phyloP scores from a whole-genome alignment of 2,797 vertebrate genomes.

The Lagodon rhomboides region DNA sequence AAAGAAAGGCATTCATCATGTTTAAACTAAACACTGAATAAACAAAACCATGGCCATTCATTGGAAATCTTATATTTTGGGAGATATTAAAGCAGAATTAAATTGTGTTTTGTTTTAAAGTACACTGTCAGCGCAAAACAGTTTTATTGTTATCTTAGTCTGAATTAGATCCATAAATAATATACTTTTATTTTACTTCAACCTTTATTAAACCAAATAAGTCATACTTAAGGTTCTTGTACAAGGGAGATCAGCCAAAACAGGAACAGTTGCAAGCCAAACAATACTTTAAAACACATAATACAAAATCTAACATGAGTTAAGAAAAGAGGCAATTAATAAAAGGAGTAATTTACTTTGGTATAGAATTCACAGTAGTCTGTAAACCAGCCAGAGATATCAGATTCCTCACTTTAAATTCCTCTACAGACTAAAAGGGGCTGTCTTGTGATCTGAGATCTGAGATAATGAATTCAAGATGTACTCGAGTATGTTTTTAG shows the following conservation, averaged over 20 bases:
- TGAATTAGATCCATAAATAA: too few relatives aligned
- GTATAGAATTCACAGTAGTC: background rate
- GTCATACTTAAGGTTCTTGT: background rate
- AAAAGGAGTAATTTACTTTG: background rate
- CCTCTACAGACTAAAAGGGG: background rate
- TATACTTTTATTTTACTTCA: too few relatives aligned
- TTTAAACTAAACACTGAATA: too few relatives aligned
- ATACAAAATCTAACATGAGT: background rate
- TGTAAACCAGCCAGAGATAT: background rate
- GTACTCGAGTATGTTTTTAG: background rate
- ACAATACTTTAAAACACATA: background rate
- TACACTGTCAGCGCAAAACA: too few relatives aligned
- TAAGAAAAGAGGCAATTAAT: background rate
- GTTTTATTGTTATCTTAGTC: too few relatives aligned
- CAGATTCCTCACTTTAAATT: conserved; percentile 2
- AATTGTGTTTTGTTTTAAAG: too few relatives aligned
- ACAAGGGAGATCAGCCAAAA: background rate
- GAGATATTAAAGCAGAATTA: too few relatives aligned
- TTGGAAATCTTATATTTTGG: too few relatives aligned
- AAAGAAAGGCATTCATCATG: too few relatives aligned
- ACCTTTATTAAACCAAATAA: too few relatives aligned
- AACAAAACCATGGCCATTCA: too few relatives aligned
- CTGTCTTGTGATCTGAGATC: conserved; percentile 14
- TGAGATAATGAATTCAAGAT: background rate
- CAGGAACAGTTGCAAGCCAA: background rate